Evolutionary conservation across 2,888 invertebrate genomes (phyloP).

Genomic region (Conchocele bisecta): DNA sequence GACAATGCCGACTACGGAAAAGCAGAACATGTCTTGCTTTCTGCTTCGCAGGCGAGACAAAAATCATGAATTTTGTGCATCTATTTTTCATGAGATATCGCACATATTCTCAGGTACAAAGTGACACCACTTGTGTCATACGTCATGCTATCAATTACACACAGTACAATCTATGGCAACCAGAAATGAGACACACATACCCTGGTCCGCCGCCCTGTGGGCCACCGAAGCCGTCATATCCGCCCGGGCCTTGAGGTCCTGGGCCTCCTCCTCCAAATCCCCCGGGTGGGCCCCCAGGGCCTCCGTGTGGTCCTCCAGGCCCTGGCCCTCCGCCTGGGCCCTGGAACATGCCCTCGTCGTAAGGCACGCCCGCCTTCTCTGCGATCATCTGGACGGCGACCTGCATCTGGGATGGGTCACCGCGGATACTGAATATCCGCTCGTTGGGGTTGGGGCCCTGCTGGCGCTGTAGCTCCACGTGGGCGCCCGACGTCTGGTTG

Average conservation of each 20-base stretch:
- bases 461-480: constrained; percentile 97
- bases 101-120: too few relatives aligned
- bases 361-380: constrained; percentile 88
- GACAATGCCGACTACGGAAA: too few relatives aligned
- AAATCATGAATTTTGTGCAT: too few relatives aligned
- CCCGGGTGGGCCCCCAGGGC: constrained; percentile 81
- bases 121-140: too few relatives aligned
- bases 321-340: constrained; percentile 82
- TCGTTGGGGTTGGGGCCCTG: constrained; percentile 91
- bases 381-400: constrained; percentile 97
- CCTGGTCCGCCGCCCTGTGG: constrained; percentile 76
- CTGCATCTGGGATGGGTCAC: constrained; percentile 96
- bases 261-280: constrained; percentile 53
- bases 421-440: constrained; percentile 95
- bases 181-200: too few relatives aligned
- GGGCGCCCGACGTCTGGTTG: constrained; percentile 96
- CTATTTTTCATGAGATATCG: too few relatives aligned
- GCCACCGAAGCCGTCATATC: constrained; percentile 64
- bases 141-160: too few relatives aligned
- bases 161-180: too few relatives aligned
- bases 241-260: constrained; percentile 70
- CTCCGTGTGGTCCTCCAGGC: constrained; percentile 81
- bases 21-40: too few relatives aligned
- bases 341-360: constrained; percentile 39
- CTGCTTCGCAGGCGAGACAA: too few relatives aligned